Percentiles rank a stretch among this genome's conserved stretches.
phyloP scores from a whole-genome alignment of 2,113 vertebrate genomes.

The Todiramphus saurophagus region DNA sequence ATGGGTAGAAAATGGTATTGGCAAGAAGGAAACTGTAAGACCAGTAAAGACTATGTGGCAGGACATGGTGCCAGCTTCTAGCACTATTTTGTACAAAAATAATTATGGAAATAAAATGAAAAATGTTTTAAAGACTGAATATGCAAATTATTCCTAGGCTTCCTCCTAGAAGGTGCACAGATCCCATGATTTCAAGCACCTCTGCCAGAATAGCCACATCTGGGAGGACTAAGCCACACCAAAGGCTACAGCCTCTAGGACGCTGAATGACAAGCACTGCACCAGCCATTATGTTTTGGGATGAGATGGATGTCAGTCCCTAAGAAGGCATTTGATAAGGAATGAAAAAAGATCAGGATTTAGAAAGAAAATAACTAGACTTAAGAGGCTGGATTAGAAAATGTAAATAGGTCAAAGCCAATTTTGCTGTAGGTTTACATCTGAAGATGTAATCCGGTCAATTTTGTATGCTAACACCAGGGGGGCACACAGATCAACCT shows the following conservation, averaged over 20 bases:
- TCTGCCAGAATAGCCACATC: not conserved
- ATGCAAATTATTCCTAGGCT: not conserved
- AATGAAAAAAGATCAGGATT: not conserved
- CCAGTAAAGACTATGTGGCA: not conserved
- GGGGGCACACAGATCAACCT: not conserved
- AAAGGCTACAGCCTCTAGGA: not conserved
- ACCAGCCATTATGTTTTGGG: not conserved
- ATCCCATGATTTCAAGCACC: not conserved
- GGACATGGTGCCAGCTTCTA: not conserved
- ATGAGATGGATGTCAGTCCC: not conserved
- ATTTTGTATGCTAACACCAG: not conserved
- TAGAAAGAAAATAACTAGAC: not conserved
- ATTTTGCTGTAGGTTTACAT: conserved; percentile 6
- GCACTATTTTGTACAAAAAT: not conserved
- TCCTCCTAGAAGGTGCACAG: not conserved
- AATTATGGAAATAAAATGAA: not conserved
- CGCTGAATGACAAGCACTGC: not conserved
- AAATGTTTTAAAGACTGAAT: not conserved
- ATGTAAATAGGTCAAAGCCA: conserved; percentile 8
- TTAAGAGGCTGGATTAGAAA: conserved; percentile 23
- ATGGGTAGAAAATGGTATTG: not conserved
- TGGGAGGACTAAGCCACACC: not conserved
- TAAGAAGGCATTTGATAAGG: not conserved
- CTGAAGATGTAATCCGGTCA: not conserved
- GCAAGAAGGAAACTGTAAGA: not conserved